A percentile compares a stretch with the other conserved stretches of the same genome.
Conservation (phyloP, 2,797 vertebrate genomes). For the Denticeps clupeoides region DNA sequence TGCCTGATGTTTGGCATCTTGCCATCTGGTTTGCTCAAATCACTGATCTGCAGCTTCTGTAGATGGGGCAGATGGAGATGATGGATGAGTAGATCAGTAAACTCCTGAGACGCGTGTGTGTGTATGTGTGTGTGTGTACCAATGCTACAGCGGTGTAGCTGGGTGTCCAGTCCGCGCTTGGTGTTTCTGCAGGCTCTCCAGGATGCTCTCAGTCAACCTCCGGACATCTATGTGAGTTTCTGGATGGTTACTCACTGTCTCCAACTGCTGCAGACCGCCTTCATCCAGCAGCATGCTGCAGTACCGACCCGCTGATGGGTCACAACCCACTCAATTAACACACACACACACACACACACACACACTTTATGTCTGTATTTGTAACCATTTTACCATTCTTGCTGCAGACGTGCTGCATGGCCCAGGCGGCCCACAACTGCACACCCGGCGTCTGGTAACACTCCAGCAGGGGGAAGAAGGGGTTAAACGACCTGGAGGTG, state of each 20-base stretch:
- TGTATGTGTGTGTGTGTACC: slow-evolving; percentile 26
- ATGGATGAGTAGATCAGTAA: background rate
- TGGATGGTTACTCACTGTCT: slow-evolving; percentile 73
- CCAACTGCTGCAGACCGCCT: slow-evolving; percentile 83
- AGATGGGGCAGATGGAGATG: background rate
- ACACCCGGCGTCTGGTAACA: slow-evolving; percentile 94
- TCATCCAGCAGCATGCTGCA: slow-evolving; percentile 98
- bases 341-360: background rate
- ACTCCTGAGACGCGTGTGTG: slow-evolving; percentile 30
- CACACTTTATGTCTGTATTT: background rate
- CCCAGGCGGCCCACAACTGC: slow-evolving; percentile 98
- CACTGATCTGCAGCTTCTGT: slow-evolving; percentile 32
- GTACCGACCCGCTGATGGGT: slow-evolving; percentile 73
- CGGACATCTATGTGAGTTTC: slow-evolving; percentile 84
- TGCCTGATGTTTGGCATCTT: slow-evolving; percentile 6
- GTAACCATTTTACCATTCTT: slow-evolving; percentile 79
- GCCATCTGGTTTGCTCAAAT: slow-evolving; percentile 10
- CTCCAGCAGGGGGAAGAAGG: slow-evolving; percentile 90
- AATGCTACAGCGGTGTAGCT: slow-evolving; percentile 29
- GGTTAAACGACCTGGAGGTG: slow-evolving; percentile 82
- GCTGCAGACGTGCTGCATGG: slow-evolving; percentile 98
- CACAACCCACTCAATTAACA: background rate
- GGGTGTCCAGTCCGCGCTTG: slow-evolving; percentile 74
- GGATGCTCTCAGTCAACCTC: slow-evolving; percentile 75
- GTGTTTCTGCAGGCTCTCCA: slow-evolving; percentile 87